phyloP scores from a whole-genome alignment of 1,140 invertebrate species.

The Araneus ventricosus region DNA sequence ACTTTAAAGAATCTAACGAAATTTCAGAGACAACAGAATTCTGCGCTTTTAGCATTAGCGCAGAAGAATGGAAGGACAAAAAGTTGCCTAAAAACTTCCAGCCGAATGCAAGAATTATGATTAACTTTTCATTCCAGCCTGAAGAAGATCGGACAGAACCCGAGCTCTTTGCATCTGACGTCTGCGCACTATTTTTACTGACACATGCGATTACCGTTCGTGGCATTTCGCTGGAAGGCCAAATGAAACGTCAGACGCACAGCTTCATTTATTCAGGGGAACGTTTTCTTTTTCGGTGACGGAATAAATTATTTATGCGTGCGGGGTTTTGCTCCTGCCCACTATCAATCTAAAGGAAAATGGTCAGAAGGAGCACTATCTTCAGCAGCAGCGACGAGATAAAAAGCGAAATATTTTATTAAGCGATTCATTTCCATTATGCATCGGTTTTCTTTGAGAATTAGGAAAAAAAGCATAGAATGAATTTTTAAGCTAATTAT shows the following conservation, averaged over 20 bases:
- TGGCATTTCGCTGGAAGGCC: constrained; percentile 51
- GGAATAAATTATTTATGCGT: constrained; percentile 59
- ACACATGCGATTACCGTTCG: constrained; percentile 32
- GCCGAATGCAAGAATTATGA: background rate
- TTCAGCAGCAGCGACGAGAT: background rate
- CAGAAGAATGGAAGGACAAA: background rate
- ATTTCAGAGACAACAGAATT: no score
- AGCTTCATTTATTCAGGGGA: constrained; percentile 55
- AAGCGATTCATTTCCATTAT: background rate
- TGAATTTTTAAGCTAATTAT: background rate
- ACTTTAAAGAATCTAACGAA: no score
- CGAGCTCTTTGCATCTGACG: constrained; percentile 1
- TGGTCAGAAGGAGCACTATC: background rate
- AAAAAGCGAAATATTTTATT: background rate
- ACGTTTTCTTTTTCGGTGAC: constrained; percentile 28
- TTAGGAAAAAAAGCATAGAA: background rate
- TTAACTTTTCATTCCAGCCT: background rate
- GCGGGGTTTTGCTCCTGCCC: background rate
- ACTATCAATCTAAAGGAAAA: constrained; percentile 17
- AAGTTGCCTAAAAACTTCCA: background rate
- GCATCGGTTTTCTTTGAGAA: background rate
- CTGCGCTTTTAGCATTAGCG: no score
- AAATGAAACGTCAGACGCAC: constrained; percentile 56
- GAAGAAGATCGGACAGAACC: background rate
- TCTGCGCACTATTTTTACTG: constrained; percentile 31